Evolutionary conservation across 2,888 invertebrate species (phyloP).

Genomic region (Ptychoptera albimana): DNA sequence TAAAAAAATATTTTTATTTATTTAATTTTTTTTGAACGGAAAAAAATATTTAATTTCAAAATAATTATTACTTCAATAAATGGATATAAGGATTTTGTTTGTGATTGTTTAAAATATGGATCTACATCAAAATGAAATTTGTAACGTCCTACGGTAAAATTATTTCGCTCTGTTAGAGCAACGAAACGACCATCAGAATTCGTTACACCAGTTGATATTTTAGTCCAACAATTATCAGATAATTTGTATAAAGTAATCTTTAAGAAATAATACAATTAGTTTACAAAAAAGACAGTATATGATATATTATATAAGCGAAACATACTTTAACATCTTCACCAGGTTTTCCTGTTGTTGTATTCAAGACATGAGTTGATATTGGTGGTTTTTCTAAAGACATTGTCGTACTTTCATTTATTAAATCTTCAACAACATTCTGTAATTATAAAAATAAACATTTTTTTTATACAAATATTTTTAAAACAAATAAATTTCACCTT

Average conservation of each 20-base stretch:
- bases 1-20: constrained; percentile 20
- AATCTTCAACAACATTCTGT: too few species aligned
- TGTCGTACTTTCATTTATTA: neutral
- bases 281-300: neutral
- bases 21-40: too few species aligned
- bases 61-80: constrained; percentile 41
- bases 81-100: constrained; percentile 53
- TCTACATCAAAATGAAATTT: constrained; percentile 59
- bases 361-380: constrained; percentile 59
- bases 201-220: constrained; percentile 45
- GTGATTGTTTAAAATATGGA: constrained; percentile 45
- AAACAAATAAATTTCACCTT: too few species aligned
- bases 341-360: constrained; percentile 51
- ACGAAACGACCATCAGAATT: constrained; percentile 48
- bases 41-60: too few species aligned
- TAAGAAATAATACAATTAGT: constrained; percentile 7
- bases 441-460: too few species aligned
- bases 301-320: neutral
- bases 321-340: constrained; percentile 44
- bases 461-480: too few species aligned
- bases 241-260: constrained; percentile 42
- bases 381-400: constrained; percentile 30
- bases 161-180: constrained; percentile 41
- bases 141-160: constrained; percentile 50
- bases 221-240: constrained; percentile 47